phyloP scores from a whole-genome alignment of 64 coral and sea anemone species.

The Cladopsammia gracilis region DNA sequence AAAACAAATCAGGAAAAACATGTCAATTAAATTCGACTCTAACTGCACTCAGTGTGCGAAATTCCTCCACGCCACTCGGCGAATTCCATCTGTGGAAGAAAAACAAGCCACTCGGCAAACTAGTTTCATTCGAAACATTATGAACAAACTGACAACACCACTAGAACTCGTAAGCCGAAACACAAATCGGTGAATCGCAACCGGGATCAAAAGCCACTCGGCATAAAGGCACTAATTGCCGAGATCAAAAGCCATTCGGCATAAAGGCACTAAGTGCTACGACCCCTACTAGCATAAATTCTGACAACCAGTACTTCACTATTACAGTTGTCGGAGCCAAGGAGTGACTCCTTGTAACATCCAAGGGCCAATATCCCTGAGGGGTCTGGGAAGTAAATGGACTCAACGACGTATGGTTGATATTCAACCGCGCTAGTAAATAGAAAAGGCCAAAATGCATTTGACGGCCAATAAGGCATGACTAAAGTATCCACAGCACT shows the following conservation, averaged over 20 bases:
- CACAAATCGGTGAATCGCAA: not conserved
- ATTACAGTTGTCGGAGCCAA: not conserved
- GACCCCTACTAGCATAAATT: not conserved
- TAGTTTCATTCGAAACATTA: too few species aligned
- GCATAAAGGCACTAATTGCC: too few species aligned
- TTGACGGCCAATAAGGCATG: conserved; percentile 3
- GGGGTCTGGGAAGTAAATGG: not conserved
- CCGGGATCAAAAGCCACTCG: not conserved
- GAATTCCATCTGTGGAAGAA: too few species aligned
- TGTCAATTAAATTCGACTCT: too few species aligned
- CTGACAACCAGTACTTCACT: not conserved
- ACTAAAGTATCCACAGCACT: not conserved
- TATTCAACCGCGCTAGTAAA: not conserved
- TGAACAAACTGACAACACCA: too few species aligned
- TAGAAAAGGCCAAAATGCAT: not conserved
- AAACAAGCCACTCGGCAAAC: too few species aligned
- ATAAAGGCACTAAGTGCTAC: not conserved
- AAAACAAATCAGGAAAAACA: too few species aligned
- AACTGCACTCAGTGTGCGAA: too few species aligned
- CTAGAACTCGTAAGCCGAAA: not conserved
- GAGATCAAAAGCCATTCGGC: too few species aligned
- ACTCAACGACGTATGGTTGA: conserved; percentile 3
- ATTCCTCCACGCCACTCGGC: too few species aligned
- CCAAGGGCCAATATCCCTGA: not conserved
- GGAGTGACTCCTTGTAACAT: not conserved